phyloP scores from a whole-genome alignment of 2,888 invertebrate species.

The Melanophora roralis region DNA sequence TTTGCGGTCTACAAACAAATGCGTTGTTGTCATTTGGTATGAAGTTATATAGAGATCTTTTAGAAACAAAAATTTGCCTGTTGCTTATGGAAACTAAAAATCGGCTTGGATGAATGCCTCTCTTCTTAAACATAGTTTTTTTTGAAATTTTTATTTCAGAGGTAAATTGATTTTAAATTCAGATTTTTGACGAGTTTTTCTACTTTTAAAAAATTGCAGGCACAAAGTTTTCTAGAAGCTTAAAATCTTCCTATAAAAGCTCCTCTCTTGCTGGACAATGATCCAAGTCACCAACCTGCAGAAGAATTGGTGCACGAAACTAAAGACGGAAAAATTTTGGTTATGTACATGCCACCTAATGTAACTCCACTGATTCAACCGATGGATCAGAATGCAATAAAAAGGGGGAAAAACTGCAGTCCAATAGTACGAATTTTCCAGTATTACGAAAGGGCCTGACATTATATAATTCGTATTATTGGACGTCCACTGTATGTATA shows the following conservation, averaged over 20 bases:
- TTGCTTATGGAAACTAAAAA: not conserved
- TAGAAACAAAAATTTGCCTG: not conserved
- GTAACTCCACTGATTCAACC: too few relatives aligned
- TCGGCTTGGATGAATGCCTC: not conserved
- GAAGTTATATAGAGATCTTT: not conserved
- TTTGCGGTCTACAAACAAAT: too few relatives aligned
- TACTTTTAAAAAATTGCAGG: not conserved
- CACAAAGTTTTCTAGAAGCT: not conserved
- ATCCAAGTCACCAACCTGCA: not conserved
- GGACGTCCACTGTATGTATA: too few relatives aligned
- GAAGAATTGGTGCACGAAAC: too few relatives aligned
- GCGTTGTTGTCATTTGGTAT: not conserved
- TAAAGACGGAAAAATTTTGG: too few relatives aligned
- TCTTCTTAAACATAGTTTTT: not conserved
- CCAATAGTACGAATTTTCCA: too few relatives aligned
- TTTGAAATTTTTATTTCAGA: not conserved
- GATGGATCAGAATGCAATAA: too few relatives aligned
- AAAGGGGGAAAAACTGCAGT: too few relatives aligned
- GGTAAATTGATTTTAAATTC: not conserved
- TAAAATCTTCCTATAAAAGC: too few relatives aligned
- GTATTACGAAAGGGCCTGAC: too few relatives aligned
- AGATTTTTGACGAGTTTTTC: not conserved
- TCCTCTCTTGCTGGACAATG: not conserved
- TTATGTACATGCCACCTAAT: too few relatives aligned
- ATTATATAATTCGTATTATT: too few relatives aligned